Percentiles rank a stretch among this genome's conserved stretches.
Conservation (phyloP, 2,797 vertebrate genomes). For the Borostomias antarcticus region DNA sequence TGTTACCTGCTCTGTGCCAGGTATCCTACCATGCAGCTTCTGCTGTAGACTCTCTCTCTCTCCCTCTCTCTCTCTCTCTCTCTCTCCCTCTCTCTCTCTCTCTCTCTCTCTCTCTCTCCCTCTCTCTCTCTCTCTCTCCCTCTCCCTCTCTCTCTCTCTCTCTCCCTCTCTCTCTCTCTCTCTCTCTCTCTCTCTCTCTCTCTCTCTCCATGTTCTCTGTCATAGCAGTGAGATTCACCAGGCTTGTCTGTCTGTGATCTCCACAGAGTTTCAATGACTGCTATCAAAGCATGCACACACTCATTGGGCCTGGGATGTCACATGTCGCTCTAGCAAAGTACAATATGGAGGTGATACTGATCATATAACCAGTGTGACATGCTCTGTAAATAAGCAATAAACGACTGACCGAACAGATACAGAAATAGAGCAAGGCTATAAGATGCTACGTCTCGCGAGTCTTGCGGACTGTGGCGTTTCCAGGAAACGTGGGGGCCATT, state of each 20-base stretch:
- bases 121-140: no score
- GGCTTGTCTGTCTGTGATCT: conserved; percentile 32
- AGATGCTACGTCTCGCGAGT: no score
- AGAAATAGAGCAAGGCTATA: no score
- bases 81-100: no score
- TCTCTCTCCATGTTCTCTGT: conserved; percentile 19
- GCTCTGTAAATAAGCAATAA: background rate
- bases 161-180: conserved; percentile 15
- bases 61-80: no score
- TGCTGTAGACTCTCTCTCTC: no score
- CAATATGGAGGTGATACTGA: conserved; percentile 33
- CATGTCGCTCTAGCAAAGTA: conserved; percentile 41
- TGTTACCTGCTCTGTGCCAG: no score
- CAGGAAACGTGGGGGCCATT: conserved; percentile 30
- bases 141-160: no score
- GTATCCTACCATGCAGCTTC: no score
- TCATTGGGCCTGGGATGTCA: background rate
- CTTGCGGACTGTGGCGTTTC: no score
- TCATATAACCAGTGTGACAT: conserved; percentile 3
- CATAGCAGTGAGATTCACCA: conserved; percentile 27
- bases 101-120: no score
- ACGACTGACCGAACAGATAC: background rate
- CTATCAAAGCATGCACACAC: conserved; percentile 47
- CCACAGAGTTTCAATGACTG: background rate
- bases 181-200: conserved; percentile 31